Base-by-base conservation (phyloP, 2,888 invertebrate genomes). In the Rhopalosiphum nymphaeae region DNA sequence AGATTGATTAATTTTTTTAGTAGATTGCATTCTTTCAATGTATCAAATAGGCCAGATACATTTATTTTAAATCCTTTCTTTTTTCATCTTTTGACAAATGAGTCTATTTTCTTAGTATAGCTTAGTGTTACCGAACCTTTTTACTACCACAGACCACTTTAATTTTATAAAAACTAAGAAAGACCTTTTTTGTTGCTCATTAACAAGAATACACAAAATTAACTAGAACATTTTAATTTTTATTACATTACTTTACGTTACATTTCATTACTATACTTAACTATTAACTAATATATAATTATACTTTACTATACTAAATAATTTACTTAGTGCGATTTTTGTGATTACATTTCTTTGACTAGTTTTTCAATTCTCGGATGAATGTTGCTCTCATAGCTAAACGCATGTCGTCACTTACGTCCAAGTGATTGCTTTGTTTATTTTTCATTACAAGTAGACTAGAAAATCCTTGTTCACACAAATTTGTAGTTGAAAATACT, bases 401-500 rank as follows among this genome's bases (percentile, higher is more conserved):
- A 26, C 92, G 56, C 57, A 92, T 42, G 87, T 92, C 92, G 86
- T 86, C 49, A 61, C 87, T 86, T 85, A 87, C 86, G 87, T 92
- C n/a, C n/a, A 87, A 29, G 46, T 61, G n/a, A 49, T 67, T 93
- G 9, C 87, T 91, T 53, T 91, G 91, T 87, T 91, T 91, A 91
- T 53, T 94, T 91, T 94, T 94, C 56, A 94, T 94, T 4, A 84
- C 91, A 46, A 94, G 49, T 53, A 91, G 84, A 91, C 56, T 94
- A 29, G 94, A 94, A 84, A 94, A 94, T 36, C 94, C 94, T 85
- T 85, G 91, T 57, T 94, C 94, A 86, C 94, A 94, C 56, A 91
- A 84, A 90, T 85, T 91, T 11, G 94, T 94, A 49, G 90, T 94
- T 46, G 91, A 94, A 61, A 90, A 94, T 36, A 94, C 88, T 29